Base-by-base conservation (phyloP, 2,888 invertebrate species). In the Cremastinae sp. region DNA sequence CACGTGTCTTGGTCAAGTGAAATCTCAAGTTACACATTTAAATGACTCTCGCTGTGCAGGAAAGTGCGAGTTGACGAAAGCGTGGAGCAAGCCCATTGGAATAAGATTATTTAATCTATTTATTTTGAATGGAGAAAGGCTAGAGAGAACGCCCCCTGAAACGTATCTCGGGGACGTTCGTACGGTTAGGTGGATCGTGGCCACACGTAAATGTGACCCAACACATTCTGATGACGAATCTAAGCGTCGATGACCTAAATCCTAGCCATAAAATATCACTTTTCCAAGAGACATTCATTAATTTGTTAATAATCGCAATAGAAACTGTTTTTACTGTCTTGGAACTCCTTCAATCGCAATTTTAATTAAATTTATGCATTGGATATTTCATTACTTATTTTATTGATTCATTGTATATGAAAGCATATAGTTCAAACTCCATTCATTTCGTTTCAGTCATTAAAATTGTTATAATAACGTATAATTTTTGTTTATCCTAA, bases 21-120 rank as follows among this genome's bases (percentile, higher is more conserved):
- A 68, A 68, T 68, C 56, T 68, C 47, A 49, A 68, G 36, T 68
- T 54, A 28, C 16, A 43, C 65, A 53, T 28, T 28, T 45, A 47
- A 16, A 47, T 43, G 18, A 20, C 36, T 10, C 4, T 56, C 58
- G 43, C 20, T 36, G 53, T 56, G 20, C 20, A 62, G 70, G 70
- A 75, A 70, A 75, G 74, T 62, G 64, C 65, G 74, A 70, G 74
- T 75, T 34, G 65, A 64, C 51, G 70, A 74, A 49, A 65, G 41
- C 56, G 56, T 41, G 49, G 62, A 56, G 70, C 49, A 65, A 43
- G 65, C 59, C 64, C 43, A 47, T 58, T 8, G 54, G 49, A 70
- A 36, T 43, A 53, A 58, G 59, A 62, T 64, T 28, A 62, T 68
- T 74, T 54, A 36, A 64, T 68, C 18, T 58, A 41, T 58, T 68